Base-by-base conservation (phyloP, 1,140 invertebrate species). In the Pararge aegeria region DNA sequence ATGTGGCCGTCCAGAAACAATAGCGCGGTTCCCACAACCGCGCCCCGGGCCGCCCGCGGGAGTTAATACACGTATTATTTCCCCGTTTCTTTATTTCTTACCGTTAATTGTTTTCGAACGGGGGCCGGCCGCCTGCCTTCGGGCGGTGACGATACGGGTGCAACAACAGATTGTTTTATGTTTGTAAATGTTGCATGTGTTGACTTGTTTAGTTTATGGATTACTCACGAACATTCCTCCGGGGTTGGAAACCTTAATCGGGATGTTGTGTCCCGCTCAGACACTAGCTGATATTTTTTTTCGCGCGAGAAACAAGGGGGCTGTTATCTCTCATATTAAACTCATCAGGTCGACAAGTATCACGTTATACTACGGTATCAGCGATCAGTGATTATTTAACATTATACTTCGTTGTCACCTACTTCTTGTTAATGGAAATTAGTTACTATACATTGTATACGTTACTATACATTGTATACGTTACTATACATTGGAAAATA, bases 41-140 rank as follows among this genome's bases (percentile, higher is more conserved):
- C 77, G 76, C 82, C 84, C 74, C 79, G 58, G 80, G 80, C 77
- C 75, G 57, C 67, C 70, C 68, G 18, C 2, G 12, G 29, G 19
- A 10, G 38, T 29, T 49, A 49, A 49, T 49, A 29, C 46, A 5
- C 13, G 21, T 20, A 49, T 49, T 66, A 71, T 69, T 54, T 48
- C 66, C 63, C 69, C 46, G 50, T 73, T 73, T 73, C 75, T 71
- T 76, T 78, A 74, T 78, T 74, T 80, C 70, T 66, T 44, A 60
- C 72, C 66, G 65, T 68, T 84, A 83, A 84, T 84, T 83, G 81
- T 84, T 87, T 86, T 75, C 56, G 66, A 76, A 73, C 66, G 71
- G 64, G 74, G 79, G 81, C 65, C 67, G 73, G 72, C 69, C 59
- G 73, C 46, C 55, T 59, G 78, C 73, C 80, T 68, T 46, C 64